Evolutionary conservation across 2,888 invertebrate species (phyloP).

Genomic region (Megamerina dolium): DNA sequence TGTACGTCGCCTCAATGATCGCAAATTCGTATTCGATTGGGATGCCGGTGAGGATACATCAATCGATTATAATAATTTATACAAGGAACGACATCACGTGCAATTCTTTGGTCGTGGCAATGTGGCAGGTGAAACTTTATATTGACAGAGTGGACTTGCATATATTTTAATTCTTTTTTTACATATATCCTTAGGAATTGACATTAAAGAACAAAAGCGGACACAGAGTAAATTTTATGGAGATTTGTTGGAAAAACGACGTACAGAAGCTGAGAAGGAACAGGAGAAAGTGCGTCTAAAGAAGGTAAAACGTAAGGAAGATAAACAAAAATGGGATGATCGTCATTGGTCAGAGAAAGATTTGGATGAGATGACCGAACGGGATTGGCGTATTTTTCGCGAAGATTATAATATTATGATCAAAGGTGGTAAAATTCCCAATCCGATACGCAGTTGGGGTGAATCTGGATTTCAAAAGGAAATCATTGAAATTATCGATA

Average conservation of each 20-base stretch:
- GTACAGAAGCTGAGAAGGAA: slow-evolving; percentile 94
- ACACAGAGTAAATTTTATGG: slow-evolving; percentile 98
- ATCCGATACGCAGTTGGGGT: slow-evolving; percentile 91
- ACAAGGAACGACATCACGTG: slow-evolving; percentile 94
- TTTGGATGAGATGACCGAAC: slow-evolving; percentile 91
- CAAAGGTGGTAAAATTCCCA: slow-evolving; percentile 95
- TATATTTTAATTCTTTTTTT: not conserved
- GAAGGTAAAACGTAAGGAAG: slow-evolving; percentile 90
- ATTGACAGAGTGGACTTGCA: not conserved
- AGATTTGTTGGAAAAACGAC: slow-evolving; percentile 84
- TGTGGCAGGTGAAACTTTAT: slow-evolving; percentile 57
- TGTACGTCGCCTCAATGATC: slow-evolving; percentile 88
- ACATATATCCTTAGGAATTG: slow-evolving; percentile 63
- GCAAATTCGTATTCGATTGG: slow-evolving; percentile 99
- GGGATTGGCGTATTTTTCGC: slow-evolving; percentile 99
- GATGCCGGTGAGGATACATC: slow-evolving; percentile 98
- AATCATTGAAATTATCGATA: slow-evolving; percentile 86
- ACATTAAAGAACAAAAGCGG: slow-evolving; percentile 91
- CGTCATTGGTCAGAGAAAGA: slow-evolving; percentile 98
- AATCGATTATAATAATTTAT: slow-evolving; percentile 92
- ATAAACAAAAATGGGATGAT: slow-evolving; percentile 98
- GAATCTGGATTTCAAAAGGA: slow-evolving; percentile 88
- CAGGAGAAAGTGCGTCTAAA: slow-evolving; percentile 90
- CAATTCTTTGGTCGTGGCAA: slow-evolving; percentile 98
- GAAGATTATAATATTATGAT: slow-evolving; percentile 99